Evolutionary conservation across 2,888 invertebrate species (phyloP).

Genomic region (Melanchra persicariae): DNA sequence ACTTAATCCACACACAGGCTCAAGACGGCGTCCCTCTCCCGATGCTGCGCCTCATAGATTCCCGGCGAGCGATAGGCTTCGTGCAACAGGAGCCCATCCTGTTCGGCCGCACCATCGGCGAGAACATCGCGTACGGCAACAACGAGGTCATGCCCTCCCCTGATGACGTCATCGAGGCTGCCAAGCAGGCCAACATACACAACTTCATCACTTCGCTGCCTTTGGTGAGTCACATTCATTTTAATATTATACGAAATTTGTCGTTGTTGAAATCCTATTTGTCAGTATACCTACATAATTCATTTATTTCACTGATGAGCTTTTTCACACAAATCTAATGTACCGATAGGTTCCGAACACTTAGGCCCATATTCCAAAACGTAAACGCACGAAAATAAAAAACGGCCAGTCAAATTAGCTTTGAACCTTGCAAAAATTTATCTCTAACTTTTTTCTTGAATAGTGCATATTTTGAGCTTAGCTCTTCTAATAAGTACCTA

Average conservation of each 20-base stretch:
- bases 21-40: constrained; percentile 89
- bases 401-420: too few species aligned
- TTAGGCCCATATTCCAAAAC: too few species aligned
- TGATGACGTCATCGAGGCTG: constrained; percentile 94
- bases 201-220: constrained; percentile 95
- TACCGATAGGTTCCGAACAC: too few species aligned
- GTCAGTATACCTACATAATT: too few species aligned
- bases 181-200: constrained; percentile 96
- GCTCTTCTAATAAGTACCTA: too few species aligned
- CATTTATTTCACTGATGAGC: too few species aligned
- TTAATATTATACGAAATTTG: neutral
- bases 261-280: too few species aligned
- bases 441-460: too few species aligned
- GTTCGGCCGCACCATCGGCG: constrained; percentile 96
- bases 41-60: constrained; percentile 89
- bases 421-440: too few species aligned
- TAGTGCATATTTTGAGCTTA: too few species aligned
- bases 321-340: too few species aligned
- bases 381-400: too few species aligned
- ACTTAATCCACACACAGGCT: constrained; percentile 73
- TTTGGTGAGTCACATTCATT: constrained; percentile 86
- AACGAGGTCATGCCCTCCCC: constrained; percentile 92
- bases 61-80: constrained; percentile 95
- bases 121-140: constrained; percentile 98
- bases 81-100: constrained; percentile 98